Conservation (phyloP, 2,888 invertebrate genomes). For the Trimorus sp. region DNA sequence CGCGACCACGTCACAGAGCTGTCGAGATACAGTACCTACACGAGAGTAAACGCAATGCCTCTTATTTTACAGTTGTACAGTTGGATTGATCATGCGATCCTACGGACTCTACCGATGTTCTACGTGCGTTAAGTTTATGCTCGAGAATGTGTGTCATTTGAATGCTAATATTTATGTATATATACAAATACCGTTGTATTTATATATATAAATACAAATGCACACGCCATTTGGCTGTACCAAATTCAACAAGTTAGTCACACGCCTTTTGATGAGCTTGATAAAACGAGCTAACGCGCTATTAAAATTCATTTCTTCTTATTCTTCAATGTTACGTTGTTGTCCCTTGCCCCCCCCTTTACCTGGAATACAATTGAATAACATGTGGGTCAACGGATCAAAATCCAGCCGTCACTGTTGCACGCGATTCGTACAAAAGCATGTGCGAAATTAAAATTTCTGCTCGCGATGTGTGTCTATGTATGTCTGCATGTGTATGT, state of each 20-base stretch:
- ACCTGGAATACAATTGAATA: conserved; percentile 45
- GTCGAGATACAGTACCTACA: conserved; percentile 31
- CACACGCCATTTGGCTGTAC: conserved; percentile 61
- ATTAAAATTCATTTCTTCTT: conserved; percentile 39
- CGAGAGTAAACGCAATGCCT: conserved; percentile 19
- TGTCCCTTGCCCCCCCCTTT: conserved; percentile 35
- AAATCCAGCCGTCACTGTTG: conserved; percentile 41
- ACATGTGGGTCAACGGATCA: conserved; percentile 38
- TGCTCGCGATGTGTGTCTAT: conserved; percentile 34
- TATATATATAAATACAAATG: conserved; percentile 38
- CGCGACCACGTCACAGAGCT: conserved; percentile 43
- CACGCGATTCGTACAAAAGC: conserved; percentile 56
- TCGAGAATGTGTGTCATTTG: conserved; percentile 43
- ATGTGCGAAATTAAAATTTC: conserved; percentile 55
- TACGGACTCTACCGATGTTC: conserved; percentile 9
- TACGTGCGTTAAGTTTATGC: conserved; percentile 49
- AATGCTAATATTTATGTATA: conserved; percentile 48
- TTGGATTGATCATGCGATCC: conserved; percentile 22
- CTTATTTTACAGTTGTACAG: conserved; percentile 40
- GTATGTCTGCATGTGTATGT: conserved; percentile 30
- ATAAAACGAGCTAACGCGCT: conserved; percentile 59
- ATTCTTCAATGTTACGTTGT: not conserved
- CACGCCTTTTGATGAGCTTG: conserved; percentile 65
- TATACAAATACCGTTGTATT: no score
- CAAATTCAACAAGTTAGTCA: conserved; percentile 65